A percentile compares a stretch with the other conserved stretches of the same genome.
phyloP scores from a whole-genome alignment of 1,140 invertebrate genomes.

The Sitophilus oryzae region DNA sequence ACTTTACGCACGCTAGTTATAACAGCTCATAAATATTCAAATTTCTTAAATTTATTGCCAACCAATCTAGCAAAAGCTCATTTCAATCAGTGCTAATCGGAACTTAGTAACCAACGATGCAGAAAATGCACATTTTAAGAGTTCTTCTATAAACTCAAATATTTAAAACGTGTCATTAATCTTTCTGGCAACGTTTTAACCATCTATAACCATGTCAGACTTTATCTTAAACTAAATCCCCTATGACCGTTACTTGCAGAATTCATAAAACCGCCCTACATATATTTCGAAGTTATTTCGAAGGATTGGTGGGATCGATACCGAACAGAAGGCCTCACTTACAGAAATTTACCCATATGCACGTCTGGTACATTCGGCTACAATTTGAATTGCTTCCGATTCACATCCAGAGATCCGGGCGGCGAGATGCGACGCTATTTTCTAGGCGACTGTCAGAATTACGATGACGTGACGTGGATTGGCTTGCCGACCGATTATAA shows the following conservation, averaged over 20 bases:
- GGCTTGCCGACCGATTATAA: conserved; percentile 27
- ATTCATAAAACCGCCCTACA: conserved; percentile 27
- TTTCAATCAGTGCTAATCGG: too few relatives aligned
- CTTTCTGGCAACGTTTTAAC: too few relatives aligned
- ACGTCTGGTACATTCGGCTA: conserved; percentile 30
- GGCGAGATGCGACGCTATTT: conserved; percentile 36
- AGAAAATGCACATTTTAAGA: too few relatives aligned
- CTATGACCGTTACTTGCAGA: conserved; percentile 18
- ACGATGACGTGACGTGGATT: conserved; percentile 35
- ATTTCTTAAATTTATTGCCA: too few relatives aligned
- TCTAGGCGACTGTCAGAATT: conserved; percentile 36
- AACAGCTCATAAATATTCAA: too few relatives aligned
- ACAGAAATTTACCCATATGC: conserved; percentile 32
- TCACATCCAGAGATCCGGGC: conserved; percentile 18
- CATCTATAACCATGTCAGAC: too few relatives aligned
- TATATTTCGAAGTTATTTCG: conserved; percentile 39
- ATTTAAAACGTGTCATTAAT: too few relatives aligned
- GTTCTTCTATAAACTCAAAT: too few relatives aligned
- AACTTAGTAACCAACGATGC: too few relatives aligned
- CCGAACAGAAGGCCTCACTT: conserved; percentile 37
- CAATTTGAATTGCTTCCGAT: conserved; percentile 33
- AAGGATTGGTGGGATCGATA: conserved; percentile 35
- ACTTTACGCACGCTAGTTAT: too few relatives aligned
- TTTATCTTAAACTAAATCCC: too few relatives aligned
- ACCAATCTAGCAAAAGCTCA: too few relatives aligned